These are phyloP conservation scores for Loxodonta africana DNA, from an alignment of 2,113 vertebrate species.

Conservation along the genomic window DNA sequence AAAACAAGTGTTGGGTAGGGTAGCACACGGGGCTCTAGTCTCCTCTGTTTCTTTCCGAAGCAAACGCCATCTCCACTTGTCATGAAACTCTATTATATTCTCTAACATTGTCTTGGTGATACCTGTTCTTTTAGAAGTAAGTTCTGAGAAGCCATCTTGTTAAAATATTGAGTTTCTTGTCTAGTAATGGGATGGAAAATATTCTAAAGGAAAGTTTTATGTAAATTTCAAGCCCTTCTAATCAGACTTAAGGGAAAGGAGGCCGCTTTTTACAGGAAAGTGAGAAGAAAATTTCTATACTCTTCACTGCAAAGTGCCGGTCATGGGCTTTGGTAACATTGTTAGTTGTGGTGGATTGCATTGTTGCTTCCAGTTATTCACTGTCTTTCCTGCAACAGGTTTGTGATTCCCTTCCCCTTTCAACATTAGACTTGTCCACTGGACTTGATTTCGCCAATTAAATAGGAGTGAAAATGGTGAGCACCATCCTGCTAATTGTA, in stretches of 20 bases:
- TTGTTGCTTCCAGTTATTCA: accelerated
- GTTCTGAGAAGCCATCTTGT: background rate
- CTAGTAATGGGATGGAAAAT: background rate
- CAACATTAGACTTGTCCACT: too few species aligned
- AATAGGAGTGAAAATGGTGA: accelerated
- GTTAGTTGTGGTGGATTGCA: accelerated
- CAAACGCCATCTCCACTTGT: accelerated
- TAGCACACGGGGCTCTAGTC: background rate
- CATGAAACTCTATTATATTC: accelerated
- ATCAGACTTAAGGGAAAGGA: background rate
- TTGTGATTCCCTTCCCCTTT: accelerated
- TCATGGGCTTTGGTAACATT: background rate
- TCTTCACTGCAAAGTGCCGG: background rate
- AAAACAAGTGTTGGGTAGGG: background rate
- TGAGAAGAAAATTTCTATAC: background rate
- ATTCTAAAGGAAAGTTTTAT: background rate
- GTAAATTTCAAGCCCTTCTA: background rate
- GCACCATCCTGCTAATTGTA: accelerated
- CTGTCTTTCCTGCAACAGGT: background rate
- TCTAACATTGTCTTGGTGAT: background rate
- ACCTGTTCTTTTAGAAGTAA: background rate
- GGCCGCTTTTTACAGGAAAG: background rate
- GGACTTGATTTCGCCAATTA: background rate
- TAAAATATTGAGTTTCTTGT: background rate
- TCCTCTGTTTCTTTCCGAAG: background rate